phyloP scores from a whole-genome alignment of 2,797 vertebrate genomes.

The Lindbergichthys nudifrons region DNA sequence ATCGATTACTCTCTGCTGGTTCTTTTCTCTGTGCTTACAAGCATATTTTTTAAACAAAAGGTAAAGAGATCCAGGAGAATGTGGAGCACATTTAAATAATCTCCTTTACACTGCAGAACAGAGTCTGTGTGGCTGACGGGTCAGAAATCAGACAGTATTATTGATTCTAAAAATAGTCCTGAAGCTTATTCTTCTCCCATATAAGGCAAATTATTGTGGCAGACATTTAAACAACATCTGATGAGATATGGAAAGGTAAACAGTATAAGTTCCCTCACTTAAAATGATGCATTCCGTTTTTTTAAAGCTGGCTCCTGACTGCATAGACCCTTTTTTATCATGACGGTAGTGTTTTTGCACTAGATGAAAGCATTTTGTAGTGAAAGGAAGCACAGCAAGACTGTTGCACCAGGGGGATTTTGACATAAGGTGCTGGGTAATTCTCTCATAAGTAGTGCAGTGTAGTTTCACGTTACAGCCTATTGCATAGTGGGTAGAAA shows the following conservation, averaged over 20 bases:
- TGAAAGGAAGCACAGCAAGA: constrained; percentile 6
- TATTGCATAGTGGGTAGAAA: constrained; percentile 17
- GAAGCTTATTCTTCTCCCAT: constrained; percentile 65
- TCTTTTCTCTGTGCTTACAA: background rate
- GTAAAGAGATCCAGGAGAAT: background rate
- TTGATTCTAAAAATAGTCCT: constrained; percentile 65
- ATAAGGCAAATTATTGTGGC: constrained; percentile 59
- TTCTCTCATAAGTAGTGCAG: background rate
- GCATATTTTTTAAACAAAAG: constrained; percentile 3
- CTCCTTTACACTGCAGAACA: background rate
- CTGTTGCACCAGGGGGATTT: constrained; percentile 25
- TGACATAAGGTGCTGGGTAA: constrained; percentile 7
- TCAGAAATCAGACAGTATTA: constrained; percentile 47
- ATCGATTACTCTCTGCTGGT: background rate
- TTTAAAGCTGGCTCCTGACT: constrained; percentile 37
- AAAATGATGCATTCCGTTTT: constrained; percentile 29
- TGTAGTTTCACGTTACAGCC: constrained; percentile 23
- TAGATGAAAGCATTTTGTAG: constrained; percentile 31
- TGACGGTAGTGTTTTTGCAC: constrained; percentile 6
- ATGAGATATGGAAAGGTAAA: constrained; percentile 2
- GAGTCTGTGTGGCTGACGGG: constrained; percentile 20
- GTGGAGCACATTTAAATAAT: constrained; percentile 12
- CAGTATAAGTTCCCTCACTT: constrained; percentile 10
- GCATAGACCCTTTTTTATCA: constrained; percentile 1
- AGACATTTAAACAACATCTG: constrained; percentile 46